These are phyloP conservation scores for Eulemur coronatus DNA, from an alignment of 2,797 vertebrate genomes.

Conservation along the genomic window DNA sequence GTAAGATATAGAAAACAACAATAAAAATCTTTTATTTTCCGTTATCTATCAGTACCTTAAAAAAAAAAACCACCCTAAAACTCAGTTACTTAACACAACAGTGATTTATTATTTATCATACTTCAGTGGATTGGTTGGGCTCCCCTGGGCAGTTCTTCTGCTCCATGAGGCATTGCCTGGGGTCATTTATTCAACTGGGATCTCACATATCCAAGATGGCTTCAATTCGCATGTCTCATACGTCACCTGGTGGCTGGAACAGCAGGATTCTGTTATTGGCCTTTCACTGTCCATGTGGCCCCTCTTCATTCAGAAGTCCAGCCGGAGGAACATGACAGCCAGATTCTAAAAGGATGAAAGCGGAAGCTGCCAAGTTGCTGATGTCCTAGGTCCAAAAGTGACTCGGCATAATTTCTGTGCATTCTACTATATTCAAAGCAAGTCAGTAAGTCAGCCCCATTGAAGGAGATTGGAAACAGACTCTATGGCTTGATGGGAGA, in stretches of 20 bases:
- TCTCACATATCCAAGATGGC: not conserved
- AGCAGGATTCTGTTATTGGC: not conserved
- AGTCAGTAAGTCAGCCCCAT: not conserved
- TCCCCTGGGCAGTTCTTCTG: not conserved
- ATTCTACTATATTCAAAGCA: constrained; percentile 15
- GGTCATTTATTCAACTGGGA: constrained; percentile 19
- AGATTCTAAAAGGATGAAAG: not conserved
- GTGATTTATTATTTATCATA: not conserved
- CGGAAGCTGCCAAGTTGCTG: not conserved
- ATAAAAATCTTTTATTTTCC: not conserved
- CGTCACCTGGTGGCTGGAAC: not conserved
- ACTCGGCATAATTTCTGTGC: not conserved
- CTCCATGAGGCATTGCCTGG: not conserved
- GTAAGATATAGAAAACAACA: not conserved
- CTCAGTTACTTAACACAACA: not conserved
- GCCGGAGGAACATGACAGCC: not conserved
- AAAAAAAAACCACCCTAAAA: not conserved
- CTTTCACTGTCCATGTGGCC: not conserved
- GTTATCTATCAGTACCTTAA: not conserved
- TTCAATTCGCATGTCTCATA: not conserved
- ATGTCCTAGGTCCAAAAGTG: not conserved
- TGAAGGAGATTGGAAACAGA: not conserved
- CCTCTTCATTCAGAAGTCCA: constrained; percentile 26
- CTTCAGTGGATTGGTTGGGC: not conserved
- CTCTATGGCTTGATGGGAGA: not conserved